Conservation (phyloP, 2,888 invertebrate species). For the Hybos culiciformis region DNA sequence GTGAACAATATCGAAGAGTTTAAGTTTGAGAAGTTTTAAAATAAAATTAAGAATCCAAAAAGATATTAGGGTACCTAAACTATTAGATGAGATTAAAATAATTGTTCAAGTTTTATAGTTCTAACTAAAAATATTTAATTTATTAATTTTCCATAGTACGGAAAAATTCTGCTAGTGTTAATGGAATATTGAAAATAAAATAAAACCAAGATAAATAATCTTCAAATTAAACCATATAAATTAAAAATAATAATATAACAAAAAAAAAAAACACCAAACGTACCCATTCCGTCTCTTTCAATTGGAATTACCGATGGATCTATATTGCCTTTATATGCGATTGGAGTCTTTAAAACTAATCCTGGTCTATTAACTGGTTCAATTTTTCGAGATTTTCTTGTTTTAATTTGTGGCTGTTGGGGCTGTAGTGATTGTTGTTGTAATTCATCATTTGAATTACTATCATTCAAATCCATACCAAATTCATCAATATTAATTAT, state of each 20-base stretch:
- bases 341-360: slow-evolving; percentile 59
- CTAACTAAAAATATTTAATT: no score
- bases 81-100: no score
- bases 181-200: neutral
- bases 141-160: no score
- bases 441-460: slow-evolving; percentile 32
- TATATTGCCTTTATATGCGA: slow-evolving; percentile 63
- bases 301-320: slow-evolving; percentile 79
- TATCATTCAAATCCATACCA: slow-evolving; percentile 28
- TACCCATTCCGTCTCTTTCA: slow-evolving; percentile 80
- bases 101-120: no score
- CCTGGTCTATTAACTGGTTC: slow-evolving; percentile 62
- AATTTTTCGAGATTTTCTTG: slow-evolving; percentile 44
- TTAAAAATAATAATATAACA: slow-evolving; percentile 9
- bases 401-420: slow-evolving; percentile 18
- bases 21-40: no score
- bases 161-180: no score
- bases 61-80: no score
- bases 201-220: neutral
- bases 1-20: no score
- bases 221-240: slow-evolving; percentile 4
- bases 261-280: slow-evolving; percentile 32
- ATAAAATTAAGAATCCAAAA: no score
- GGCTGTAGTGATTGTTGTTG: slow-evolving; percentile 13
- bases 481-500: slow-evolving; percentile 35